phyloP scores from a whole-genome alignment of 2,888 invertebrate genomes.

The Acrocera orbiculus region DNA sequence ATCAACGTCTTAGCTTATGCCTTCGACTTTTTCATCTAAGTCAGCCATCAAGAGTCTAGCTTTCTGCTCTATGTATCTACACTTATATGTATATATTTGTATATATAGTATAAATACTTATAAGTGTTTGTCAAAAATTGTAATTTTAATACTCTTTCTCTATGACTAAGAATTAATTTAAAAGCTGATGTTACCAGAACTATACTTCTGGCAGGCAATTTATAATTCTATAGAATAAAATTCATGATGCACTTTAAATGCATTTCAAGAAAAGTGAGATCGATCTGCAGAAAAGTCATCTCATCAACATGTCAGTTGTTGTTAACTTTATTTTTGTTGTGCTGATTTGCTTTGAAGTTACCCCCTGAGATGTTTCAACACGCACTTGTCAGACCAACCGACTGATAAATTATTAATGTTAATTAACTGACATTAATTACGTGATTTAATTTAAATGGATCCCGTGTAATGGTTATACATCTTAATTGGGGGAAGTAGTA shows the following conservation, averaged over 20 bases:
- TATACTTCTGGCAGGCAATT: constrained; percentile 7
- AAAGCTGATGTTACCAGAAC: no score
- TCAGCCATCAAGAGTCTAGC: not conserved
- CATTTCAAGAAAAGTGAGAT: not conserved
- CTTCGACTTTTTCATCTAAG: not conserved
- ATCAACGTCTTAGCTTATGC: constrained; percentile 6
- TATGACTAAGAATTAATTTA: no score
- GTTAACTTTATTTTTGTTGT: constrained; percentile 6
- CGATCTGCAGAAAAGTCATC: constrained; percentile 1
- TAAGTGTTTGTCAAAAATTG: no score
- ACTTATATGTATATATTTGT: no score
- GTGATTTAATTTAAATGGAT: constrained; percentile 9
- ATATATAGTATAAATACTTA: no score
- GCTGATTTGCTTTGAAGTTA: not conserved
- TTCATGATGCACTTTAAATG: constrained; percentile 3
- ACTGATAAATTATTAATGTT: constrained; percentile 9
- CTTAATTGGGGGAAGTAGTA: constrained; percentile 10
- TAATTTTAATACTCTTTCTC: no score
- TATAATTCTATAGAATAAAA: constrained; percentile 4
- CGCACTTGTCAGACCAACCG: constrained; percentile 1
- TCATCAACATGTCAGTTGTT: constrained; percentile 6
- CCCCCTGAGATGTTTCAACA: not conserved
- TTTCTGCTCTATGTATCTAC: not conserved
- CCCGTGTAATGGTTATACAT: constrained; percentile 8
- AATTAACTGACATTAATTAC: constrained; percentile 9